Conservation (phyloP, 2,888 invertebrate genomes). For the Monochamus alternatus region DNA sequence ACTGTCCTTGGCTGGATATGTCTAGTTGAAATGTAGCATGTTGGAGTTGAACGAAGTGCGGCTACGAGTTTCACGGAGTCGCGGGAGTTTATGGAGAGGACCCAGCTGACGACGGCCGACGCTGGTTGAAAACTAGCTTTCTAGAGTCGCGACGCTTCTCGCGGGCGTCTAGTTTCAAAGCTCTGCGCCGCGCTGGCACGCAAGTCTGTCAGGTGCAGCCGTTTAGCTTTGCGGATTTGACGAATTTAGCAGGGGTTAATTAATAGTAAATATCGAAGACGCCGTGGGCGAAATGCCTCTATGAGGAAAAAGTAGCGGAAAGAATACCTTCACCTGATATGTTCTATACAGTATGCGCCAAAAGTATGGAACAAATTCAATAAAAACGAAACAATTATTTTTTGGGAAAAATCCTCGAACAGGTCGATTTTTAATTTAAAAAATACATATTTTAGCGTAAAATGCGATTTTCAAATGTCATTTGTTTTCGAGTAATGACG, state of each 20-base stretch:
- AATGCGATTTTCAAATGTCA: too few relatives aligned
- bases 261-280: slow-evolving; percentile 24
- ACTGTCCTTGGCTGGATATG: slow-evolving; percentile 5
- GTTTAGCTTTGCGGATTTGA: slow-evolving; percentile 21
- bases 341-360: too few relatives aligned
- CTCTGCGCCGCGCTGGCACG: slow-evolving; percentile 38
- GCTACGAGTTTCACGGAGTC: slow-evolving; percentile 1
- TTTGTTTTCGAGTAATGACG: too few relatives aligned
- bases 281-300: not conserved
- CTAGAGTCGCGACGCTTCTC: slow-evolving; percentile 34
- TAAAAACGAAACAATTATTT: too few relatives aligned
- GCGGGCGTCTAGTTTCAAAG: slow-evolving; percentile 27
- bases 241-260: slow-evolving; percentile 30
- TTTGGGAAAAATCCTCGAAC: too few relatives aligned
- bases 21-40: slow-evolving; percentile 18
- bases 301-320: too few relatives aligned
- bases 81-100: not conserved
- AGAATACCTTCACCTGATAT: too few relatives aligned
- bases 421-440: too few relatives aligned
- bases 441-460: too few relatives aligned
- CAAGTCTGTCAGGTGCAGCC: slow-evolving; percentile 46
- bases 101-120: slow-evolving; percentile 28
- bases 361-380: too few relatives aligned
- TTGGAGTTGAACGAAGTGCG: not conserved
- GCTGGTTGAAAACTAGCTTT: slow-evolving; percentile 22